phyloP scores from a whole-genome alignment of 2,797 vertebrate genomes.

The Brachyalestes nurse region DNA sequence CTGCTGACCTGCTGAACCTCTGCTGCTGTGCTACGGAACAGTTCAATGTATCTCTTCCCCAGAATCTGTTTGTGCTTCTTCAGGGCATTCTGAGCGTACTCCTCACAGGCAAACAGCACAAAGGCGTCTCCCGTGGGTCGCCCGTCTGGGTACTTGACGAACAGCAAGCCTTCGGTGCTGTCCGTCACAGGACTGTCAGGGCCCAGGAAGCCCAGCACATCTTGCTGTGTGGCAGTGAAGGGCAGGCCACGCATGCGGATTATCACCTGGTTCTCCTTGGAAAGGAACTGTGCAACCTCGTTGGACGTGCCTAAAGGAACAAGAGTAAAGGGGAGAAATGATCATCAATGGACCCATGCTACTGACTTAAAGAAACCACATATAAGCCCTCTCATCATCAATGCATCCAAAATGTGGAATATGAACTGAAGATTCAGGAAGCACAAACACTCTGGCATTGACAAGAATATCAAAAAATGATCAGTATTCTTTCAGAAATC shows the following conservation, averaged over 20 bases:
- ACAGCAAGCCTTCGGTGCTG: conserved; percentile 89
- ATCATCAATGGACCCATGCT: background rate
- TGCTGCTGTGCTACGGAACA: conserved; percentile 94
- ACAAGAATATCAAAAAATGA: background rate
- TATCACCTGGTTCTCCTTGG: conserved; percentile 95
- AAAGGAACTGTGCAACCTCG: conserved; percentile 95
- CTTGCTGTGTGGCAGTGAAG: conserved; percentile 88
- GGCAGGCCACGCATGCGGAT: conserved; percentile 93
- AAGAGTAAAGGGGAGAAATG: background rate
- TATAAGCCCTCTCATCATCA: background rate
- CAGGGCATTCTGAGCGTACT: conserved; percentile 92
- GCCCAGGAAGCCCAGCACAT: conserved; percentile 91
- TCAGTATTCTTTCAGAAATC: background rate
- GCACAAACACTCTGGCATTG: background rate
- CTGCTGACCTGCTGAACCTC: conserved; percentile 88
- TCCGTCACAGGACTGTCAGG: conserved; percentile 90
- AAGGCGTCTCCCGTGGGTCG: conserved; percentile 95
- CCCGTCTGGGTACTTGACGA: conserved; percentile 95
- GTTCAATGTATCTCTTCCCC: conserved; percentile 95
- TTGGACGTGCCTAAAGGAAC: conserved; percentile 87
- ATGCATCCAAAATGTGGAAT: background rate
- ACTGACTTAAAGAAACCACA: too few relatives aligned
- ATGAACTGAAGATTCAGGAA: too few relatives aligned
- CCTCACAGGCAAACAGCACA: conserved; percentile 95
- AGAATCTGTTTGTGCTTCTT: conserved; percentile 97